Evolutionary conservation across 2,888 invertebrate species (phyloP).

Genomic region (Balanococcus diminutus): DNA sequence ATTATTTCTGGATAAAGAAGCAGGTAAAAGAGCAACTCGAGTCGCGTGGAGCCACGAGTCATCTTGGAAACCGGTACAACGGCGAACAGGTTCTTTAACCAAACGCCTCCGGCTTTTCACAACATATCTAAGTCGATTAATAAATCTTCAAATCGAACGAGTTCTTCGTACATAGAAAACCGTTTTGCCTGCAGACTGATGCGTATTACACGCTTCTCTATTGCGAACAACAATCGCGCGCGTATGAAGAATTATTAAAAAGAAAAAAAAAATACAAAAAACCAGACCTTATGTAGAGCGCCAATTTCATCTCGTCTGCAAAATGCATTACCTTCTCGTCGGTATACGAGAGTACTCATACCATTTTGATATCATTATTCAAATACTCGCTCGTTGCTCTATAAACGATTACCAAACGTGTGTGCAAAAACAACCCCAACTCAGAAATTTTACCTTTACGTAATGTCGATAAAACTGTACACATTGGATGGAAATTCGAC

Average conservation of each 20-base stretch:
- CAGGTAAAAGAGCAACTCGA: slow-evolving; percentile 21
- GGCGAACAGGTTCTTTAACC: slow-evolving; percentile 44
- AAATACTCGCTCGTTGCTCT: too few species aligned
- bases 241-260: not conserved
- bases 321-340: too few species aligned
- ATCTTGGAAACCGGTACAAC: slow-evolving; percentile 1
- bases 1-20: not conserved
- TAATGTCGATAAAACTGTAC: too few species aligned
- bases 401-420: too few species aligned
- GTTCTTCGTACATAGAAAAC: slow-evolving; percentile 17
- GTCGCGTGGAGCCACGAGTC: slow-evolving; percentile 52
- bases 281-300: not conserved
- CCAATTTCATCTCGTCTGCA: not conserved
- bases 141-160: slow-evolving; percentile 43
- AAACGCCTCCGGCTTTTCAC: slow-evolving; percentile 41
- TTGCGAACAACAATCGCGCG: slow-evolving; percentile 20
- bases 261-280: not conserved
- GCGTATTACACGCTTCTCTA: slow-evolving; percentile 34
- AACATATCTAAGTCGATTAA: slow-evolving; percentile 40
- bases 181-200: slow-evolving; percentile 45
- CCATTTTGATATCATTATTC: too few species aligned
- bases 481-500: too few species aligned
- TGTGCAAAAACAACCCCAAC: too few species aligned
- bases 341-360: not conserved
- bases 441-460: too few species aligned